Conservation (phyloP, 2,797 vertebrate genomes). For the Trachurus trachurus region DNA sequence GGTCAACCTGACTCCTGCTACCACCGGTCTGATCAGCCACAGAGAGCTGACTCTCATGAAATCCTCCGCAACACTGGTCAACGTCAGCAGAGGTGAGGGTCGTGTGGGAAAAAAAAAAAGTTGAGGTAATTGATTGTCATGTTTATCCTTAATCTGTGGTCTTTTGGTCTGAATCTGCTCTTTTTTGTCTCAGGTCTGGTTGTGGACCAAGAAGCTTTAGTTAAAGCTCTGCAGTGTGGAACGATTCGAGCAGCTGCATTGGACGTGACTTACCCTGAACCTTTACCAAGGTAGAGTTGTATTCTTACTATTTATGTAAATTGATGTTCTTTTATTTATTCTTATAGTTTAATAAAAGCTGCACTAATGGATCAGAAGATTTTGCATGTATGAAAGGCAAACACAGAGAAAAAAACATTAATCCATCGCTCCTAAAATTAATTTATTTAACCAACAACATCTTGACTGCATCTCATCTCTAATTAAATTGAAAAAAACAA, state of each 20-base stretch:
- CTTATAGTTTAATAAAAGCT: no score
- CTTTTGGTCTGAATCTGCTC: not conserved
- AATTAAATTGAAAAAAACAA: not conserved
- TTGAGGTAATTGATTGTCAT: no score
- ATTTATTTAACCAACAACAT: no score
- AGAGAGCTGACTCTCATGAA: constrained; percentile 88
- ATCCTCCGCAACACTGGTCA: constrained; percentile 83
- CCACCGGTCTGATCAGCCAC: constrained; percentile 80
- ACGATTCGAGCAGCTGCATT: constrained; percentile 84
- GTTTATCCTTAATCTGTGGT: not conserved
- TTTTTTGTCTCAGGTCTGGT: constrained; percentile 77
- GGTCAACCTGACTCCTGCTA: constrained; percentile 82
- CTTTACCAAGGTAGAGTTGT: constrained; percentile 64
- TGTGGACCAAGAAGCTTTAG: constrained; percentile 87
- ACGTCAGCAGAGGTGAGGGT: constrained; percentile 85
- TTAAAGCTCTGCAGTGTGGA: constrained; percentile 82
- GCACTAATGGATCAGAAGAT: no score
- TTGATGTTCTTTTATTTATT: not conserved
- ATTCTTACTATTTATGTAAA: not conserved
- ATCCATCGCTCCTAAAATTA: no score
- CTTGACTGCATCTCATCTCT: no score
- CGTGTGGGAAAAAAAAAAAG: no score
- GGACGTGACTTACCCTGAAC: constrained; percentile 85
- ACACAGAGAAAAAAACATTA: not conserved
- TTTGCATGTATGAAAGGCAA: no score